These are phyloP conservation scores for Synchiropus splendidus DNA, from an alignment of 2,113 vertebrate genomes.

Conservation along the genomic window DNA sequence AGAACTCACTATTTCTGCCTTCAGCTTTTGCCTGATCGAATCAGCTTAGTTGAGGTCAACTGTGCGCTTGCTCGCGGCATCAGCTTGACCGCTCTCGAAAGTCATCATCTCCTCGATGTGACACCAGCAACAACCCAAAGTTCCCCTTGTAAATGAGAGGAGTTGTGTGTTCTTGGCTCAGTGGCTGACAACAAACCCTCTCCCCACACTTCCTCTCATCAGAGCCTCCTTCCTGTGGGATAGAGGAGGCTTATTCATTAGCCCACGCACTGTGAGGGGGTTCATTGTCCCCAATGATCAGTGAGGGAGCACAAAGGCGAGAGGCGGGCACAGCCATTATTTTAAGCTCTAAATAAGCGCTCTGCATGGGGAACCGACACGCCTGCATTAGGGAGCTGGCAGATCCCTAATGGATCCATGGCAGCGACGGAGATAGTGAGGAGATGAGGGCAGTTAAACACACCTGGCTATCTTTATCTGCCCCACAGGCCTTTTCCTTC, in stretches of 20 bases:
- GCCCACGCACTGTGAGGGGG: constrained; percentile 42
- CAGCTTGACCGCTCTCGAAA: neutral
- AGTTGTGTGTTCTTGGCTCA: constrained; percentile 37
- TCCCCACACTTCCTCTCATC: constrained; percentile 48
- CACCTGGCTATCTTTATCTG: constrained; percentile 52
- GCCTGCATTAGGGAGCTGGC: constrained; percentile 47
- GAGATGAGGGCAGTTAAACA: constrained; percentile 46
- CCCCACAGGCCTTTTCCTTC: constrained; percentile 14
- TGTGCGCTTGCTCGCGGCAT: constrained; percentile 21
- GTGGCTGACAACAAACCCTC: constrained; percentile 29
- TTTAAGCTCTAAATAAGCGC: constrained; percentile 58
- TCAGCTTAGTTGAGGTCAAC: no score
- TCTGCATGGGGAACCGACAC: constrained; percentile 32
- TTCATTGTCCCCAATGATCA: constrained; percentile 55
- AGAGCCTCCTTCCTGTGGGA: constrained; percentile 56
- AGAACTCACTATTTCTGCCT: neutral
- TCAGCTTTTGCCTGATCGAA: no score
- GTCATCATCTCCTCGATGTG: no score
- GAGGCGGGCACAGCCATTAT: constrained; percentile 52
- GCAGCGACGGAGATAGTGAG: constrained; percentile 15
- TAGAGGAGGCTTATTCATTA: constrained; percentile 62
- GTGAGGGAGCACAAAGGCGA: constrained; percentile 45
- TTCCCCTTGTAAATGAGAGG: constrained; percentile 13
- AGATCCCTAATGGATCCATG: constrained; percentile 38
- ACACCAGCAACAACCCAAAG: no score